Evolutionary conservation across 2,888 invertebrate genomes (phyloP).

Genomic region (Tenthredo scrophulariae): DNA sequence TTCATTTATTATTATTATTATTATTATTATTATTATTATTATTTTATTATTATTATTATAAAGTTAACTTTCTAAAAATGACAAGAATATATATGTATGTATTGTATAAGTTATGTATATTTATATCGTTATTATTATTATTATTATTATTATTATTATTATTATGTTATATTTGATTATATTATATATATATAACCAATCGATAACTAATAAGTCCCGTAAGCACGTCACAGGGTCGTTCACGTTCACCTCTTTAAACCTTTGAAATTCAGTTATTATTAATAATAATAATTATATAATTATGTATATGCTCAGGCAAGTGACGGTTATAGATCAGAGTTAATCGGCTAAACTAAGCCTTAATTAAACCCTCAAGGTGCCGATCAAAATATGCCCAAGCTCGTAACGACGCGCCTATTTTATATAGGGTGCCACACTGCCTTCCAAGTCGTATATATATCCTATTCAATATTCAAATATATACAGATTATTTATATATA

Average conservation of each 20-base stretch:
- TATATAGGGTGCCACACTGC: background rate
- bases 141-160: constrained; percentile 65
- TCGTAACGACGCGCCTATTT: background rate
- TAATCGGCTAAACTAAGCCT: constrained; percentile 35
- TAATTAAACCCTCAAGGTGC: background rate
- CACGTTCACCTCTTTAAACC: constrained; percentile 21
- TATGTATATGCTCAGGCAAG: constrained; percentile 44
- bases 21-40: constrained; percentile 46
- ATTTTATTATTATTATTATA: constrained; percentile 57
- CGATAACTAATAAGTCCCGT: constrained; percentile 63
- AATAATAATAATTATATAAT: constrained; percentile 43
- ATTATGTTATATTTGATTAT: constrained; percentile 61
- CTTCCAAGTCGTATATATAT: constrained; percentile 47
- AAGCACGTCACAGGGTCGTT: constrained; percentile 56
- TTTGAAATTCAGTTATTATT: constrained; percentile 27
- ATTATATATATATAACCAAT: constrained; percentile 69
- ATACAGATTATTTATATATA: constrained; percentile 51
- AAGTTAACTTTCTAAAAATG: constrained; percentile 68
- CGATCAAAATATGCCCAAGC: constrained; percentile 23
- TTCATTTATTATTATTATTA: constrained; percentile 47
- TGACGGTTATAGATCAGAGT: constrained; percentile 38
- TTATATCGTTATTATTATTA: constrained; percentile 62
- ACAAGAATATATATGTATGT: constrained; percentile 70
- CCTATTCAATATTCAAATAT: constrained; percentile 58
- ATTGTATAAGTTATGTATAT: constrained; percentile 78